Evolutionary conservation across 2,888 invertebrate species (phyloP).

Genomic region (Perizoma affinitatum): DNA sequence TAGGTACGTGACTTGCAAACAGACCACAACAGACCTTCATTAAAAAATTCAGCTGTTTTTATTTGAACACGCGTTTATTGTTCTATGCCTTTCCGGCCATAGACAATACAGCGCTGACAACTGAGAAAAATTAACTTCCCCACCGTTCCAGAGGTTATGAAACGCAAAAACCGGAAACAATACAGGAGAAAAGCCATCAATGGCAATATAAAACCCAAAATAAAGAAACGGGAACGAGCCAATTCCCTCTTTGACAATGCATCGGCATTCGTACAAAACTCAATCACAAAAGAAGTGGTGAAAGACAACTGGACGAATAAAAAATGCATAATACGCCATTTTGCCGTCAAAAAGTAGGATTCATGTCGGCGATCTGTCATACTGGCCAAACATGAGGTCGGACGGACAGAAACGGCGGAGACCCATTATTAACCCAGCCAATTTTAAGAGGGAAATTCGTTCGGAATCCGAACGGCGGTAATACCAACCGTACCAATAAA

Average conservation of each 20-base stretch:
- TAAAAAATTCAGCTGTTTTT: constrained; percentile 48
- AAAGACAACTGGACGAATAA: constrained; percentile 78
- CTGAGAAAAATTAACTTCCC: constrained; percentile 42
- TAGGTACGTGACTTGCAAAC: constrained; percentile 2
- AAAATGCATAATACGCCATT: constrained; percentile 81
- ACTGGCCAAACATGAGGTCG: constrained; percentile 77
- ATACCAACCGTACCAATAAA: constrained; percentile 72
- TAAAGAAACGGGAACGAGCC: constrained; percentile 68
- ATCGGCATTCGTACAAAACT: constrained; percentile 59
- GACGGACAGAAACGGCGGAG: constrained; percentile 31
- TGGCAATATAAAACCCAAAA: constrained; percentile 55
- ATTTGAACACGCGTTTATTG: constrained; percentile 42
- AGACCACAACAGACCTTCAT: constrained; percentile 38
- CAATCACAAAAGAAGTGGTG: constrained; percentile 81
- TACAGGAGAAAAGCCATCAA: constrained; percentile 41
- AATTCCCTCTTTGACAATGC: constrained; percentile 60
- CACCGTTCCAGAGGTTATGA: constrained; percentile 39
- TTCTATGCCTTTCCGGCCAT: constrained; percentile 36
- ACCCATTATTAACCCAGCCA: constrained; percentile 38
- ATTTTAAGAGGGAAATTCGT: constrained; percentile 62
- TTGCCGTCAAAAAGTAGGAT: constrained; percentile 77
- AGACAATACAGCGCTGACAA: constrained; percentile 45
- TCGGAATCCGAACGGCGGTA: constrained; percentile 60
- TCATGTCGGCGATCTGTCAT: constrained; percentile 81
- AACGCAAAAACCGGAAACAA: constrained; percentile 40